phyloP scores from a whole-genome alignment of 2,888 invertebrate species.

The Perizoma affinitatum region DNA sequence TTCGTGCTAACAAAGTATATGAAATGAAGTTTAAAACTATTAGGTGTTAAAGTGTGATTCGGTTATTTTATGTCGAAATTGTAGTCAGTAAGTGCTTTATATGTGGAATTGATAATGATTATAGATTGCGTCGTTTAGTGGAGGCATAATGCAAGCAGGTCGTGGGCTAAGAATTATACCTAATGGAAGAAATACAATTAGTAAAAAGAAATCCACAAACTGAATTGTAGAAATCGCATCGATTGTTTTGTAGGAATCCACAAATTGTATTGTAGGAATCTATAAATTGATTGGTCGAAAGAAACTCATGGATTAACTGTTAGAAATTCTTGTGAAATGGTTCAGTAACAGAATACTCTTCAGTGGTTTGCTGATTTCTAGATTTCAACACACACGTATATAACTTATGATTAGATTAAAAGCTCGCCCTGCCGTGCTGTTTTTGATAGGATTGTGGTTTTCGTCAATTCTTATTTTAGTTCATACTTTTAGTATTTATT shows the following conservation, averaged over 20 bases:
- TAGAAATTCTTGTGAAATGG: no score
- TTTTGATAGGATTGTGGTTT: slow-evolving; percentile 39
- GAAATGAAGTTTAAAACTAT: slow-evolving; percentile 74
- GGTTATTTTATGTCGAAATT: slow-evolving; percentile 67
- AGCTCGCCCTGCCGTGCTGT: slow-evolving; percentile 25
- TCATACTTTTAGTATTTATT: slow-evolving; percentile 40
- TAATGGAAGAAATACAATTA: slow-evolving; percentile 1
- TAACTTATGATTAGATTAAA: slow-evolving; percentile 28
- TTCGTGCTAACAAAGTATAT: slow-evolving; percentile 60
- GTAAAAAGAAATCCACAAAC: background rate
- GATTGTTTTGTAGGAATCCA: background rate
- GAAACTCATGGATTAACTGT: no score
- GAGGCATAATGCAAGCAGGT: slow-evolving; percentile 12
- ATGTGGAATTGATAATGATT: slow-evolving; percentile 34
- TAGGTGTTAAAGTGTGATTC: slow-evolving; percentile 73
- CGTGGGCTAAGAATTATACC: slow-evolving; percentile 7
- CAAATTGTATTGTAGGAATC: background rate
- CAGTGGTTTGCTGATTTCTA: no score
- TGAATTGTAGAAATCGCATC: background rate
- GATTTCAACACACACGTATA: slow-evolving; percentile 8
- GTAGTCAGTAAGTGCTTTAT: slow-evolving; percentile 48
- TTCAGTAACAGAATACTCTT: no score
- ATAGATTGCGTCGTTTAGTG: slow-evolving; percentile 11
- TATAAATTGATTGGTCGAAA: background rate
- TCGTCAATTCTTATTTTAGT: slow-evolving; percentile 65